phyloP scores from a whole-genome alignment of 2,888 invertebrate genomes.

The Ramazzottius varieornatus region DNA sequence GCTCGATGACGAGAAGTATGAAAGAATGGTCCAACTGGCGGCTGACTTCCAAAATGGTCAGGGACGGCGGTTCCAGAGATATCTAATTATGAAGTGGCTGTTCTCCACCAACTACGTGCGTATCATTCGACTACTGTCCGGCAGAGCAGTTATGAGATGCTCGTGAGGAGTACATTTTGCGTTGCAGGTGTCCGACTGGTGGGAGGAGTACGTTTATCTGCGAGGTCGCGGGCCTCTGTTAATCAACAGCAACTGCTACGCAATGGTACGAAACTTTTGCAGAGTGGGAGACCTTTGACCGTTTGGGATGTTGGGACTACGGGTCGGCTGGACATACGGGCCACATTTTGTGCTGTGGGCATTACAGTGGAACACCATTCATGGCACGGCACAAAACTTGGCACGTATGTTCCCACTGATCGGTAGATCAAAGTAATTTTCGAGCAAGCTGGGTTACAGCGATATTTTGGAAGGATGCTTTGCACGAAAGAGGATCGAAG shows the following conservation, averaged over 20 bases:
- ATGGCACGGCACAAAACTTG: too few relatives aligned
- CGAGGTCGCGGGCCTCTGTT: slow-evolving; percentile 78
- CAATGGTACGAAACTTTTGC: slow-evolving; percentile 31
- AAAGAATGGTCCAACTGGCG: slow-evolving; percentile 52
- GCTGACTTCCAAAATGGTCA: slow-evolving; percentile 61
- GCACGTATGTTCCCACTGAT: too few relatives aligned
- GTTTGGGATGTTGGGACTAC: slow-evolving; percentile 5
- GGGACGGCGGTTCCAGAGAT: slow-evolving; percentile 70
- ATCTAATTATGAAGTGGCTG: slow-evolving; percentile 82
- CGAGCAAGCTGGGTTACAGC: too few relatives aligned
- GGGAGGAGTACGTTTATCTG: slow-evolving; percentile 97
- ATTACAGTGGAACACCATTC: too few relatives aligned
- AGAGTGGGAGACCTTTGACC: not conserved
- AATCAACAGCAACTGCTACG: slow-evolving; percentile 97
- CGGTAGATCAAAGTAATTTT: too few relatives aligned
- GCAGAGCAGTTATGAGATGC: too few relatives aligned
- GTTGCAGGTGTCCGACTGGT: slow-evolving; percentile 82
- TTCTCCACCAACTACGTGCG: slow-evolving; percentile 31
- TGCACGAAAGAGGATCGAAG: slow-evolving; percentile 22
- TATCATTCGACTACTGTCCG: too few relatives aligned
- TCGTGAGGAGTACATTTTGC: too few relatives aligned
- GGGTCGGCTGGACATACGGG: slow-evolving; percentile 24
- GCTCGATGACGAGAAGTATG: slow-evolving; percentile 47
- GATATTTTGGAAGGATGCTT: too few relatives aligned
- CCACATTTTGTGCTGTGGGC: too few relatives aligned